Evolutionary conservation across 2,113 vertebrate genomes (phyloP).

Genomic region (Sakesphorus luctuosus): DNA sequence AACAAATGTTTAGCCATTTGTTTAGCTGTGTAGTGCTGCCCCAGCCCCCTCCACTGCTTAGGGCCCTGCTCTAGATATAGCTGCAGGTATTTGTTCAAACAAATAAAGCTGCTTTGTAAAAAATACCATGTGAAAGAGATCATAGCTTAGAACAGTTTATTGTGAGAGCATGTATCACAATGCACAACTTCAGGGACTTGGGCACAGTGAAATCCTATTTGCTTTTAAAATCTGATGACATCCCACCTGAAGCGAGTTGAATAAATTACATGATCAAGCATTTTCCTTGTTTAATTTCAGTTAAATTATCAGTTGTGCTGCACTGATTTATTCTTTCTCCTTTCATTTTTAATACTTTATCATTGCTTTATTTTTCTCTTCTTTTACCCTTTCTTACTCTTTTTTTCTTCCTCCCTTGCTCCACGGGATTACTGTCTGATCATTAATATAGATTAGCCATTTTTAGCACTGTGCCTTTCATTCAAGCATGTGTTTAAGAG

Average conservation of each 20-base stretch:
- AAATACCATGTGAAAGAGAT: neutral
- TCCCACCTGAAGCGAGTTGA: neutral
- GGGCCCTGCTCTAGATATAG: neutral
- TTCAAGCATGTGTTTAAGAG: neutral
- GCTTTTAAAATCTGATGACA: neutral
- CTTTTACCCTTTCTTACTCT: neutral
- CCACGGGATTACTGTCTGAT: neutral
- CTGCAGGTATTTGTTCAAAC: neutral
- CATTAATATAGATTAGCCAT: neutral
- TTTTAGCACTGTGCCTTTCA: neutral
- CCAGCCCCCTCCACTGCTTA: accelerated
- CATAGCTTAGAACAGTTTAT: neutral
- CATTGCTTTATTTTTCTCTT: neutral
- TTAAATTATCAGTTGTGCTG: neutral
- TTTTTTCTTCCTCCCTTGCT: neutral
- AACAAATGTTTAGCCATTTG: neutral
- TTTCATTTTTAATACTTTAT: neutral
- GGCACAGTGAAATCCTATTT: neutral
- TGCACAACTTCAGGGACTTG: neutral
- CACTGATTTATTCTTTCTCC: neutral
- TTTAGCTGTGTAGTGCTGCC: neutral
- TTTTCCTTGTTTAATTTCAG: neutral
- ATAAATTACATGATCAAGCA: neutral
- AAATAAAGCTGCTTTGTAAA: neutral
- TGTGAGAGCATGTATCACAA: neutral